A percentile compares a stretch with the other conserved stretches of the same genome.
Evolutionary conservation across 92 coral and sea anemone species (phyloP).

Genomic region (Scolanthus callimorphus): DNA sequence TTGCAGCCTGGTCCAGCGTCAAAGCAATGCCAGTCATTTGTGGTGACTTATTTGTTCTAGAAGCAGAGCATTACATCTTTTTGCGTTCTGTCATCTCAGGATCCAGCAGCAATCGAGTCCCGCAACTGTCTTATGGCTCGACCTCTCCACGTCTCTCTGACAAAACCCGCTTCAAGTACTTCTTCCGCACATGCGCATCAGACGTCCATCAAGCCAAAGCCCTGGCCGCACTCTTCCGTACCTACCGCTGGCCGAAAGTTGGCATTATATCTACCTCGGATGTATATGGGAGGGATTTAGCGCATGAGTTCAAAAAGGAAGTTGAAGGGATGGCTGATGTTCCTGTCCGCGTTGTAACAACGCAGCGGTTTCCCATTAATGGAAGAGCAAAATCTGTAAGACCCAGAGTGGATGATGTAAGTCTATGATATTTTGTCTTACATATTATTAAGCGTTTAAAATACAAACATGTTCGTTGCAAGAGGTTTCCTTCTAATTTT

Average conservation of each 20-base stretch:
- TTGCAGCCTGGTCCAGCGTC: too few species aligned
- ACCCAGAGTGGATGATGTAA: slow-evolving; percentile 90
- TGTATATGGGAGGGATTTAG: slow-evolving; percentile 82
- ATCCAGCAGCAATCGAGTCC: slow-evolving; percentile 65
- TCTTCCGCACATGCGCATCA: slow-evolving; percentile 89
- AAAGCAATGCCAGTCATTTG: too few species aligned
- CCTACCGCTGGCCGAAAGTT: slow-evolving; percentile 87
- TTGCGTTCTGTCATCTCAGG: slow-evolving; percentile 46
- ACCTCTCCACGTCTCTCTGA: slow-evolving; percentile 89
- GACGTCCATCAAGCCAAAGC: slow-evolving; percentile 90
- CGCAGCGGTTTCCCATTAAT: slow-evolving; percentile 78
- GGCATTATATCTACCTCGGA: slow-evolving; percentile 88
- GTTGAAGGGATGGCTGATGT: slow-evolving; percentile 73
- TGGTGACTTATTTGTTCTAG: too few species aligned
- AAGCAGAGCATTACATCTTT: too few species aligned
- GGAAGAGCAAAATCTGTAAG: slow-evolving; percentile 93
- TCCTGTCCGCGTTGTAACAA: slow-evolving; percentile 82
- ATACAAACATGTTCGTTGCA: too few species aligned
- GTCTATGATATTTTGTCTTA: too few species aligned
- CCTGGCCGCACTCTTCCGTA: slow-evolving; percentile 73
- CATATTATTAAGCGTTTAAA: too few species aligned
- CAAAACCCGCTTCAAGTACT: slow-evolving; percentile 84
- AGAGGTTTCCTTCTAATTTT: too few species aligned
- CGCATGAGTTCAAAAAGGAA: slow-evolving; percentile 75
- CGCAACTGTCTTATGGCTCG: slow-evolving; percentile 95